Base-by-base conservation (phyloP, 2,888 invertebrate species). In the Eupithecia abbreviata region DNA sequence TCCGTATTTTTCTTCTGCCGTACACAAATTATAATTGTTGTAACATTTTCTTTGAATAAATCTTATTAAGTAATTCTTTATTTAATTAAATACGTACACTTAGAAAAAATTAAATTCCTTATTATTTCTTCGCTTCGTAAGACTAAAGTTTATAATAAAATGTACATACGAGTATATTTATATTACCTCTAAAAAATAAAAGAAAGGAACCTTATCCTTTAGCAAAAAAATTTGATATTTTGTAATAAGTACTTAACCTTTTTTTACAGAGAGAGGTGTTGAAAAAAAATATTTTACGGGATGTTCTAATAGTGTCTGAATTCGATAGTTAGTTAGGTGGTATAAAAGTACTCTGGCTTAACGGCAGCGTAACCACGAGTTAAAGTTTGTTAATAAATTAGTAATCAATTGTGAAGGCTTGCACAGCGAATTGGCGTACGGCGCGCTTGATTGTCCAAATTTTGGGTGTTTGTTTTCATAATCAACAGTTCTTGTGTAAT, bases 381-480 rank as follows among this genome's bases (percentile, higher is more conserved):
- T 47, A 30, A 69, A 9, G 69, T 69, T 69, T 47, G 70, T 71
- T 65, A 65, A 18, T 45, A 30, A 66, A 65, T 71, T 65, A 51
- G 42, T 45, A 30, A 66, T 75, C 51, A 69, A 76, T 49, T 78
- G 75, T 76, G 75, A 81, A 66, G 81, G 81, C 86, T 88, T 86
- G 83, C 87, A 85, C 84, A 88, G 86, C 85, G 76, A 84, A 85
- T 84, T 82, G 72, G 76, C 73, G 72, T 76, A 78, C 72, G 69
- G 75, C 81, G 77, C 81, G 80, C 78, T 83, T 84, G 83, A 77
- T 79, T 77, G 79, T 82, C 78, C 45, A 47, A 45, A 77, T 80
- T 79, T 77, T 77, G 71, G 73, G 76, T 80, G 78, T 84, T 84
- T 77, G 72, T 78, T 72, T 80, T 77, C 67, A 70, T 79, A 81